Percentiles rank a stretch among this genome's conserved stretches.
Conservation (phyloP, 2,113 vertebrate genomes). For the Myocastor coypus region DNA sequence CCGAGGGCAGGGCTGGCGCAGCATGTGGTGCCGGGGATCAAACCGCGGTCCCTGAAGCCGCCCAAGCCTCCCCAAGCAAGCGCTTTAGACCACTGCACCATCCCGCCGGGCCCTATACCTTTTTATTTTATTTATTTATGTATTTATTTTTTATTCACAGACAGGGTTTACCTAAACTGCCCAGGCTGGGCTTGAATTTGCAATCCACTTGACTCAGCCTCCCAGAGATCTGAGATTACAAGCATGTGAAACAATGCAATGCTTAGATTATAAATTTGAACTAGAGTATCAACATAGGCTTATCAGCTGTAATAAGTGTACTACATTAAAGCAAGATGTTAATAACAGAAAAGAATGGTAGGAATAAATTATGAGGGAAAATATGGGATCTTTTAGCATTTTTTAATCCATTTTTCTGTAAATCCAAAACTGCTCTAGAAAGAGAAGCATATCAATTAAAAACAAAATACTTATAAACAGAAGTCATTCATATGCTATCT, state of each 20-base stretch:
- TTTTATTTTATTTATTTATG: too few relatives aligned
- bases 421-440: slow-evolving; percentile 31
- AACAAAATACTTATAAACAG: not conserved
- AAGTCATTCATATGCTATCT: not conserved
- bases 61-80: too few relatives aligned
- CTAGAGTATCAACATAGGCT: not conserved
- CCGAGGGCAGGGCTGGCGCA: too few relatives aligned
- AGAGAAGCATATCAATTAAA: slow-evolving; percentile 12
- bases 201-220: not conserved
- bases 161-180: not conserved
- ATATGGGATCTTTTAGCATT: not conserved
- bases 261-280: not conserved
- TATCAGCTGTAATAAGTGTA: not conserved
- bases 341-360: not conserved
- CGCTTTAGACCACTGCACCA: too few relatives aligned
- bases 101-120: too few relatives aligned
- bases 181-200: not conserved
- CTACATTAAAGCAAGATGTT: not conserved
- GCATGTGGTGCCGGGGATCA: too few relatives aligned
- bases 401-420: not conserved
- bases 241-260: not conserved
- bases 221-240: not conserved
- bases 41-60: too few relatives aligned
- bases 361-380: not conserved
- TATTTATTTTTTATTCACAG: too few relatives aligned